phyloP scores from a whole-genome alignment of 2,113 vertebrate species.

The Indri indri region DNA sequence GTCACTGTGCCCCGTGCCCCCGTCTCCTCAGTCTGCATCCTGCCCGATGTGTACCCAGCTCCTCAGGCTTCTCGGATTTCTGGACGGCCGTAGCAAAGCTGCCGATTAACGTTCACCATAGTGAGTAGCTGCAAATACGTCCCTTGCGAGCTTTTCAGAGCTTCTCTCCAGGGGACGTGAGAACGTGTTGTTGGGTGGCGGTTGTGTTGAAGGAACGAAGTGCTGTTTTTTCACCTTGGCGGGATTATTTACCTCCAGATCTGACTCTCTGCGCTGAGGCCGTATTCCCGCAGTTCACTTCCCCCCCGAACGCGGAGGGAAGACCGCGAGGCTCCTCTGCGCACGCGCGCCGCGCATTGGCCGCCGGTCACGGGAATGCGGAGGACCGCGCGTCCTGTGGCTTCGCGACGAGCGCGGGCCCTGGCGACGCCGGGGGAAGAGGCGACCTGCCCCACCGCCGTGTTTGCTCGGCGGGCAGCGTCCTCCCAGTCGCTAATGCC shows the following conservation, averaged over 20 bases:
- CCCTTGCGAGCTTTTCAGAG: not conserved
- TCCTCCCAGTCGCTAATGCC: slow-evolving; percentile 73
- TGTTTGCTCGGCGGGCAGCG: slow-evolving; percentile 68
- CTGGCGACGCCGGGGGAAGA: slow-evolving; percentile 71
- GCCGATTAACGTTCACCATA: not conserved
- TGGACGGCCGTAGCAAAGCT: not conserved
- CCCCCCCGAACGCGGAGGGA: slow-evolving; percentile 2
- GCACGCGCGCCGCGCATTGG: slow-evolving; percentile 70
- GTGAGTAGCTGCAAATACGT: fast-evolving
- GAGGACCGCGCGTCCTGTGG: slow-evolving; percentile 66
- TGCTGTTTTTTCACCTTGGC: not conserved
- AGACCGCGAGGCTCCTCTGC: not conserved
- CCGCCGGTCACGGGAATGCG: slow-evolving; percentile 64
- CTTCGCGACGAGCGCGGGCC: slow-evolving; percentile 74
- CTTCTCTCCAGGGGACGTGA: not conserved
- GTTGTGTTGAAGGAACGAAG: not conserved
- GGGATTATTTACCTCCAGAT: not conserved
- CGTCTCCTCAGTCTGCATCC: not conserved
- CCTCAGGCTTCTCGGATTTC: not conserved
- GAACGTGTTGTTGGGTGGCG: not conserved
- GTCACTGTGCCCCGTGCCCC: not conserved
- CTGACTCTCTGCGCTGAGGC: slow-evolving; percentile 2
- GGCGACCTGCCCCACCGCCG: slow-evolving; percentile 74
- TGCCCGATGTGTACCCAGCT: not conserved
- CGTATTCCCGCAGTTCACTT: slow-evolving; percentile 27